Evolutionary conservation across 2,888 invertebrate genomes (phyloP), one percentile per base, ranked within the genome.

Genomic region (Biston betularia): DNA sequence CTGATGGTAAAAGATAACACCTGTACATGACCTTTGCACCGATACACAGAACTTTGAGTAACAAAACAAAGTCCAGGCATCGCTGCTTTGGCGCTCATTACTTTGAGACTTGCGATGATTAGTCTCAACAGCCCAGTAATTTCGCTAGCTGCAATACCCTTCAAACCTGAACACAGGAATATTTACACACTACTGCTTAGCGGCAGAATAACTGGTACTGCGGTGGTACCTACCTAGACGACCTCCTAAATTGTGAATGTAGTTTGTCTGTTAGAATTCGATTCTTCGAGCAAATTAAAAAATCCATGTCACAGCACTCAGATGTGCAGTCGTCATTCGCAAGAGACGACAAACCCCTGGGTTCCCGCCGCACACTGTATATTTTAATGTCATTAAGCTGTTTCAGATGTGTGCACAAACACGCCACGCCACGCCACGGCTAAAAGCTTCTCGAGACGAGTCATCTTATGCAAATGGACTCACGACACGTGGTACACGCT

Each of bases 381-480:
- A 71, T 74, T 73, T 75, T 74, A 75, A 75, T 74, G 73, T 71
- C 70, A 73, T 75, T 73, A 75, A 58, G 65, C 61, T 64, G 63
- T 60, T 72, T 49, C 58, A 68, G 65, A 68, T 67, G 66, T 70
- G 71, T 46, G 69, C 72, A 72, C 72, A 72, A 69, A 74, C 73
- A 73, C 72, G 68, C 68, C 52, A 56, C 66, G 64, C 63, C 55
- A 55, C 55, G 44, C 54, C 33, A 73, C 57, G 68, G 68, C 73
- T 76, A 73, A 78, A 76, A 78, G 75, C 74, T 70, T 70, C 63
- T 59, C 63, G 53, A 69, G 63, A 71, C 67, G 68, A 73, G 68
- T 64, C 74, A 70, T 75, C 74, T 78, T 73, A 75, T 74, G 75
- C 72, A 76, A 76, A 78, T 78, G 76, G 70, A 74, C 65, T 71